These are phyloP conservation scores for Anthonomus grandis DNA, from an alignment of 1,140 invertebrate species.

Conservation along the genomic window DNA sequence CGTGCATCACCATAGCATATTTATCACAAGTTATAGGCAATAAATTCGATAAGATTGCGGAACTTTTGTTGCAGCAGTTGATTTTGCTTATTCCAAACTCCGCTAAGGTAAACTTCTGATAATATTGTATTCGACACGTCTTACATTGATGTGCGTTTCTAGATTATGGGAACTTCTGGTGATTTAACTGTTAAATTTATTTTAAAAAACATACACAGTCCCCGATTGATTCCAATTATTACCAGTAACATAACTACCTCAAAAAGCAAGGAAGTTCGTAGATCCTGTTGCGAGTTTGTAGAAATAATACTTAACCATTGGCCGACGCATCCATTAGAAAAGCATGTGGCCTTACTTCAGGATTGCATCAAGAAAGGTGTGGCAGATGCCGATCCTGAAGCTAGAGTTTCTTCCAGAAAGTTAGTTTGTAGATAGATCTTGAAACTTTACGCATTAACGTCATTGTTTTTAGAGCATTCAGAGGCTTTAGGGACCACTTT, in stretches of 20 bases:
- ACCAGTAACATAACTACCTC: slow-evolving; percentile 69
- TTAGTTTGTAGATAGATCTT: slow-evolving; percentile 44
- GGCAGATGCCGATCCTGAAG: slow-evolving; percentile 87
- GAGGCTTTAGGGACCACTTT: slow-evolving; percentile 87
- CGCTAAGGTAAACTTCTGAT: slow-evolving; percentile 69
- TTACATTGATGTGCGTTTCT: slow-evolving; percentile 30
- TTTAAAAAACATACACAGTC: slow-evolving; percentile 81
- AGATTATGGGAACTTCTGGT: slow-evolving; percentile 90
- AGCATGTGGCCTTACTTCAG: slow-evolving; percentile 70
- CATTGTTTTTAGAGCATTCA: slow-evolving; percentile 70
- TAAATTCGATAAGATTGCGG: slow-evolving; percentile 82
- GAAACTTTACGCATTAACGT: neutral
- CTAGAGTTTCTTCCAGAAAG: slow-evolving; percentile 71
- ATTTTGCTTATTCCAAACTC: slow-evolving; percentile 94
- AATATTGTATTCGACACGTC: neutral
- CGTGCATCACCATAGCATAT: slow-evolving; percentile 91
- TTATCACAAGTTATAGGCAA: slow-evolving; percentile 79
- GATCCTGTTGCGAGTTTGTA: slow-evolving; percentile 79
- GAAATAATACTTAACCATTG: slow-evolving; percentile 81
- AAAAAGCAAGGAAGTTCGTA: slow-evolving; percentile 91
- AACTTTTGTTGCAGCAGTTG: slow-evolving; percentile 75
- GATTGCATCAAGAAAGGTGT: slow-evolving; percentile 88
- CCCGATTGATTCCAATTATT: slow-evolving; percentile 84
- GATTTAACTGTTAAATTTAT: slow-evolving; percentile 85
- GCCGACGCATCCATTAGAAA: slow-evolving; percentile 78